A percentile compares a stretch with the other conserved stretches of the same genome.
phyloP scores from a whole-genome alignment of 2,888 invertebrate genomes.

The Sinhomidia bicolor region DNA sequence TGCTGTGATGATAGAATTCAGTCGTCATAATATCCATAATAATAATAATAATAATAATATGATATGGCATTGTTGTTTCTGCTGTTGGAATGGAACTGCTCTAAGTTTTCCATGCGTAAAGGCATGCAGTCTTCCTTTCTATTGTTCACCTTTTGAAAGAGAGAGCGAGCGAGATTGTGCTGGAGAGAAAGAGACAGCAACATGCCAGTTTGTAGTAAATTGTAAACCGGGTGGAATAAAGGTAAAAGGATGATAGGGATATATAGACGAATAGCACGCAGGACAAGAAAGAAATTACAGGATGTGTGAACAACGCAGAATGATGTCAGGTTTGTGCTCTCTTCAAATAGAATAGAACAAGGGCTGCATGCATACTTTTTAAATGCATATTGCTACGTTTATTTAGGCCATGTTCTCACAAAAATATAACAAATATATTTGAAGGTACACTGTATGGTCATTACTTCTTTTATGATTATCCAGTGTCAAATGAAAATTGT shows the following conservation, averaged over 20 bases:
- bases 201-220: background rate
- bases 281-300: slow-evolving; percentile 47
- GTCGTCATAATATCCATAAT: slow-evolving; percentile 44
- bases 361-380: background rate
- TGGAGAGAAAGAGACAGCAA: background rate
- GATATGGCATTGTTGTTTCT: slow-evolving; percentile 27
- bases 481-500: too few relatives aligned
- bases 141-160: slow-evolving; percentile 15
- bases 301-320: slow-evolving; percentile 66
- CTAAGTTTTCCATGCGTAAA: slow-evolving; percentile 62
- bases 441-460: background rate
- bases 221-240: background rate
- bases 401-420: background rate
- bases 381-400: background rate
- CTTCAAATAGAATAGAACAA: slow-evolving; percentile 39
- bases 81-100: too few relatives aligned
- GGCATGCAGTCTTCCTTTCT: slow-evolving; percentile 15
- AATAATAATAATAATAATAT: slow-evolving; percentile 33
- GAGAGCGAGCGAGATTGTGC: background rate
- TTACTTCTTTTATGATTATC: background rate
- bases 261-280: background rate
- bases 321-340: slow-evolving; percentile 51
- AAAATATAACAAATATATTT: background rate
- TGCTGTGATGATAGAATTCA: slow-evolving; percentile 70
- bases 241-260: background rate